Percentiles rank a stretch among this genome's conserved stretches.
These are phyloP conservation scores for Euwallacea similis DNA, from an alignment of 1,140 invertebrate species.

Conservation along the genomic window DNA sequence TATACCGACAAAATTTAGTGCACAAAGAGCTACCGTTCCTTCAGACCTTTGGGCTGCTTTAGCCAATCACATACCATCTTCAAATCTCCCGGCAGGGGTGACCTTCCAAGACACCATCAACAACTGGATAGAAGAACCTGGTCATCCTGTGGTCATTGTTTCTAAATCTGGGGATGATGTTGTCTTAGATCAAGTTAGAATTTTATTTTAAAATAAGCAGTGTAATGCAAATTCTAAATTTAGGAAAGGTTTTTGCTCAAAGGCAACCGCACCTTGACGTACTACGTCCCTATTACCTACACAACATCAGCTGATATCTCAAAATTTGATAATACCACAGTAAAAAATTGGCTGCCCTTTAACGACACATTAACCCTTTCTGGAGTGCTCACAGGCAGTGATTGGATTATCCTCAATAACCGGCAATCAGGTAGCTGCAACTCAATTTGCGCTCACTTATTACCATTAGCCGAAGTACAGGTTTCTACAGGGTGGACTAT, in stretches of 20 bases:
- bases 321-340: slow-evolving; percentile 60
- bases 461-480: slow-evolving; percentile 50
- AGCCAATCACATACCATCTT: slow-evolving; percentile 32
- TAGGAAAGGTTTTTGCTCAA: slow-evolving; percentile 40
- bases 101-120: slow-evolving; percentile 48
- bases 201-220: background rate
- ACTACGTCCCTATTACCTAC: slow-evolving; percentile 35
- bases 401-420: slow-evolving; percentile 72
- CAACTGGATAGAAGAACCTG: slow-evolving; percentile 64
- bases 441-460: background rate
- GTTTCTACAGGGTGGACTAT: slow-evolving; percentile 82
- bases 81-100: slow-evolving; percentile 37
- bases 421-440: slow-evolving; percentile 62
- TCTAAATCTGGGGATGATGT: slow-evolving; percentile 26
- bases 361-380: slow-evolving; percentile 26
- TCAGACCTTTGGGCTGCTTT: slow-evolving; percentile 52
- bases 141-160: slow-evolving; percentile 64
- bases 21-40: slow-evolving; percentile 56
- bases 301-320: slow-evolving; percentile 28
- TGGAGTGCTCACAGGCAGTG: slow-evolving; percentile 46
- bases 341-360: slow-evolving; percentile 55
- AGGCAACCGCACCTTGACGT: slow-evolving; percentile 14
- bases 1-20: slow-evolving; percentile 44
- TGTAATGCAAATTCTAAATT: slow-evolving; percentile 17
- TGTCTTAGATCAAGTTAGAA: slow-evolving; percentile 34